Conservation (phyloP, 1,140 invertebrate genomes). For the Pseudachorutes palmiensis region DNA sequence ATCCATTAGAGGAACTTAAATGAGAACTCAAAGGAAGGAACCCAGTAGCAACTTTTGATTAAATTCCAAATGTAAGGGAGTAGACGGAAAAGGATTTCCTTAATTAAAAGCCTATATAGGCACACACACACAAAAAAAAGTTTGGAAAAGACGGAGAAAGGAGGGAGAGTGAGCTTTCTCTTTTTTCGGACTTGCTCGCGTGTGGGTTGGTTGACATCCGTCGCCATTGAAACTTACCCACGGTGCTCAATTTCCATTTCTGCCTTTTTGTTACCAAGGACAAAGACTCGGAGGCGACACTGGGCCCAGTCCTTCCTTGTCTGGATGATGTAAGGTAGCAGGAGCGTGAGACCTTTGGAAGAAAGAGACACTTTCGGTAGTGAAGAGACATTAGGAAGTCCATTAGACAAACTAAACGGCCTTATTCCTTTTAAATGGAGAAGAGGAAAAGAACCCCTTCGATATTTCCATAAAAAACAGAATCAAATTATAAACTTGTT, state of each 20-base stretch:
- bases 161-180: too few species aligned
- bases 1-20: too few species aligned
- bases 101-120: too few species aligned
- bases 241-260: conserved; percentile 79
- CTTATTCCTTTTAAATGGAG: background rate
- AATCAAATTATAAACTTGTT: too few species aligned
- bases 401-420: background rate
- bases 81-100: too few species aligned
- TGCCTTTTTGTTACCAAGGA: conserved; percentile 71
- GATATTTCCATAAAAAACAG: background rate
- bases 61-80: too few species aligned
- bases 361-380: background rate
- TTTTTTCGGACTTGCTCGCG: background rate
- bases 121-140: too few species aligned
- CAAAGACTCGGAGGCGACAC: conserved; percentile 83
- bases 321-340: conserved; percentile 86
- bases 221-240: too few species aligned
- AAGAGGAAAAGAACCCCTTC: background rate
- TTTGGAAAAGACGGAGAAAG: too few species aligned
- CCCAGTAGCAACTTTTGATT: too few species aligned
- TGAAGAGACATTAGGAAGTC: too few species aligned
- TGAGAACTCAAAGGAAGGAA: conserved; percentile 1
- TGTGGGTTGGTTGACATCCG: too few species aligned
- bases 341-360: conserved; percentile 65
- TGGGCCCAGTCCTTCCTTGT: conserved; percentile 71